A percentile compares a stretch with the other conserved stretches of the same genome.
These are phyloP conservation scores for Parnassius glacialis DNA, from an alignment of 2,888 invertebrate genomes.

Conservation along the genomic window DNA sequence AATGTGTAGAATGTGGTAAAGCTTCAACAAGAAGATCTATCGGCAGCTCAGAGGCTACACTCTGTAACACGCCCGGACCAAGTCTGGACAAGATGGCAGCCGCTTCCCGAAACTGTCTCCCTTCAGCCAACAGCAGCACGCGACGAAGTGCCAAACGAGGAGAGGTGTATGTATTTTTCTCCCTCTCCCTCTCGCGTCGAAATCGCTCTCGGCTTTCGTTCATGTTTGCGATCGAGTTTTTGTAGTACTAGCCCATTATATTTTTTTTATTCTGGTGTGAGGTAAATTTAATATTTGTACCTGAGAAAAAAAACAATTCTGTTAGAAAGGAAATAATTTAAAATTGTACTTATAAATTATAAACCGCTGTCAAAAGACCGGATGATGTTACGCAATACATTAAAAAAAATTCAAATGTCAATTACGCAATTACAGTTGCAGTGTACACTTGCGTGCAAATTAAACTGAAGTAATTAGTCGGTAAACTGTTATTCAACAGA, in stretches of 20 bases:
- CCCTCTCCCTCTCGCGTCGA: constrained; percentile 82
- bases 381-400: neutral
- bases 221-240: constrained; percentile 66
- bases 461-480: constrained; percentile 11
- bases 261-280: neutral
- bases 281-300: neutral
- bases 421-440: constrained; percentile 11
- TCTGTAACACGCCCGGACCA: constrained; percentile 89
- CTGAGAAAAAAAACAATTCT: constrained; percentile 2
- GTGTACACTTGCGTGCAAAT: constrained; percentile 4
- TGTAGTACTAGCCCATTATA: constrained; percentile 62
- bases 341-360: neutral
- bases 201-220: constrained; percentile 87
- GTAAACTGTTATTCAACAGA: constrained; percentile 10
- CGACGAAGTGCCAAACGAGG: constrained; percentile 85
- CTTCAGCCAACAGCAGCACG: constrained; percentile 91
- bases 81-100: constrained; percentile 90
- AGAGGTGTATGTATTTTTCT: constrained; percentile 82
- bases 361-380: too few relatives aligned
- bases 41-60: constrained; percentile 89
- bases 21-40: constrained; percentile 94
- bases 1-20: constrained; percentile 91
- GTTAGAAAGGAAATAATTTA: neutral
- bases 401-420: constrained; percentile 4
- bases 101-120: constrained; percentile 94